Percentiles rank a stretch among this genome's conserved stretches.
These are phyloP conservation scores for Oreochromis grahami DNA, from an alignment of 2,797 vertebrate species.

Conservation along the genomic window DNA sequence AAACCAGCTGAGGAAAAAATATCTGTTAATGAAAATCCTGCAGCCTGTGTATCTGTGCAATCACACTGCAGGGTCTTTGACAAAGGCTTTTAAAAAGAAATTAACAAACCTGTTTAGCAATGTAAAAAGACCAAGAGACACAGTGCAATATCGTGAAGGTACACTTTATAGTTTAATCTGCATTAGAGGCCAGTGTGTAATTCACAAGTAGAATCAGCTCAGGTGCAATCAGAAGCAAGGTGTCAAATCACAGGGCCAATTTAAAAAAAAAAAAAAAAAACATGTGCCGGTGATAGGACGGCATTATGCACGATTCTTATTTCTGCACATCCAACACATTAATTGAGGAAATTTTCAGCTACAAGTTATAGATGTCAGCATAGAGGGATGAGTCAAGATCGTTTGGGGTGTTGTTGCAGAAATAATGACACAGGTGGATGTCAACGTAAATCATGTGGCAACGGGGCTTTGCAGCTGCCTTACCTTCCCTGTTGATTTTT, in stretches of 20 bases:
- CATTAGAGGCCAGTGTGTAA: slow-evolving; percentile 29
- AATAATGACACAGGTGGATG: slow-evolving; percentile 44
- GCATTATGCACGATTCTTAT: slow-evolving; percentile 17
- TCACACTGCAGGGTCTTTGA: slow-evolving; percentile 12
- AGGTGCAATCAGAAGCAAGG: slow-evolving; percentile 29
- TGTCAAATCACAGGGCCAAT: slow-evolving; percentile 38
- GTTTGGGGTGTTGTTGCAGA: slow-evolving; percentile 33
- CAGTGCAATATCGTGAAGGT: slow-evolving; percentile 41
- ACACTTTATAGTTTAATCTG: slow-evolving; percentile 48
- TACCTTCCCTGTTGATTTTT: background rate
- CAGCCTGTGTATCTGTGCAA: slow-evolving; percentile 16
- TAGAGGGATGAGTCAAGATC: slow-evolving; percentile 35
- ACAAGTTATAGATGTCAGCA: slow-evolving; percentile 35
- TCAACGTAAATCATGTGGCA: slow-evolving; percentile 42
- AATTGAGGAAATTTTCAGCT: slow-evolving; percentile 42
- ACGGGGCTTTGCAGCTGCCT: background rate
- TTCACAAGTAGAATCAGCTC: slow-evolving; percentile 28
- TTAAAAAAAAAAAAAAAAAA: slow-evolving; percentile 50
- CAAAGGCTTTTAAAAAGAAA: slow-evolving; percentile 41
- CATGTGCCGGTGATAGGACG: slow-evolving; percentile 42
- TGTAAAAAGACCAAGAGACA: slow-evolving; percentile 42
- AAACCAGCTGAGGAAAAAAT: slow-evolving; percentile 41
- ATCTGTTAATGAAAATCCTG: slow-evolving; percentile 48
- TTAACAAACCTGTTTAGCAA: slow-evolving; percentile 63
- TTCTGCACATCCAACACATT: slow-evolving; percentile 27